A percentile compares a stretch with the other conserved stretches of the same genome.
These are phyloP conservation scores for Sebastiscus albofasciatus DNA, from an alignment of 2,797 vertebrate species.

Conservation along the genomic window DNA sequence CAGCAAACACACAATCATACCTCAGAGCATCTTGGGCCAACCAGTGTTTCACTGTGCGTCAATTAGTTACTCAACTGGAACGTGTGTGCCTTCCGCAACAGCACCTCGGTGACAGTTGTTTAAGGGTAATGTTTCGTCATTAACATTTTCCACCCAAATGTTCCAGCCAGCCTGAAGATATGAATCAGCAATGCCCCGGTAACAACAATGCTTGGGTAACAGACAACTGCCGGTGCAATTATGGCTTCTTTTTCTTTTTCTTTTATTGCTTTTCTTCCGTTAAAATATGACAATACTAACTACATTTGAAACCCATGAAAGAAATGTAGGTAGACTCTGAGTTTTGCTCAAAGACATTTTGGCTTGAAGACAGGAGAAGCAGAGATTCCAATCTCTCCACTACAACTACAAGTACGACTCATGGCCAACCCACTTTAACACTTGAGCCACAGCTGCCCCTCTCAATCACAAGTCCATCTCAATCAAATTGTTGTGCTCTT, in stretches of 20 bases:
- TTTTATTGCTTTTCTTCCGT: background rate
- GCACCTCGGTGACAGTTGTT: conserved; percentile 20
- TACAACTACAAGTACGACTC: background rate
- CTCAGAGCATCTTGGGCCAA: background rate
- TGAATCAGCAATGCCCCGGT: conserved; percentile 27
- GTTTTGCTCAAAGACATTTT: background rate
- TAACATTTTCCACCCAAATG: conserved; percentile 24
- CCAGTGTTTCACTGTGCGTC: background rate
- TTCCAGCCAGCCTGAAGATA: conserved; percentile 18
- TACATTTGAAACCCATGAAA: background rate
- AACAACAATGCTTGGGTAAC: conserved; percentile 9
- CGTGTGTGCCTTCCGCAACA: conserved; percentile 17
- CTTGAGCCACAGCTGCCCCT: background rate
- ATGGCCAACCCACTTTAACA: background rate
- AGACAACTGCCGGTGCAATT: conserved; percentile 1
- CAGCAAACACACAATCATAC: background rate
- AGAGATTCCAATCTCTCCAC: background rate
- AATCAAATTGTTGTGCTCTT: background rate
- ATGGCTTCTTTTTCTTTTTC: background rate
- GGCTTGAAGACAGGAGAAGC: background rate
- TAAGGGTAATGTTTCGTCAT: conserved; percentile 35
- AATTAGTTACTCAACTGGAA: conserved; percentile 31
- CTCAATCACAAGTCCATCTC: background rate
- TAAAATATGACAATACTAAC: background rate
- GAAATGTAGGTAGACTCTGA: background rate